Base-by-base conservation (phyloP, 2,888 invertebrate genomes). In the Scrobipalpa atriplicella region DNA sequence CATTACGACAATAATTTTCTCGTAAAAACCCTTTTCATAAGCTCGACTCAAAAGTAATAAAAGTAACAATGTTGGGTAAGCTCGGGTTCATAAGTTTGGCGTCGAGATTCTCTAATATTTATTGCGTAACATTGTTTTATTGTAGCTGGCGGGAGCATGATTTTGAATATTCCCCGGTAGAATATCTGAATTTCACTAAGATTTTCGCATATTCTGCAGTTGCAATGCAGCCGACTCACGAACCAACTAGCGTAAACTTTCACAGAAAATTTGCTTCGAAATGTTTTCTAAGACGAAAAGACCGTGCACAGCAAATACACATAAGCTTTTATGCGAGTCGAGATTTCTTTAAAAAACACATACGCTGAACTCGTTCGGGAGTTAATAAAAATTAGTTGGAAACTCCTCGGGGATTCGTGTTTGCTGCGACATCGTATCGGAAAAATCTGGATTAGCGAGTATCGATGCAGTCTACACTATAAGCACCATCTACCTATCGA, bases 221-320 rank as follows among this genome's bases (percentile, higher is more conserved):
- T 81, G 80, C 76, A 77, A 76, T 79, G 82, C 58, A 82, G 54
- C 82, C 81, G 82, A 85, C 83, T 86, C 81, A 76, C 61, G 74
- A 80, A 77, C 82, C 82, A 87, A 88, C 88, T 86, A 84, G 83
- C 84, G 83, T 84, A 82, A 87, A 87, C 81, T 88, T 86, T 74
- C 77, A 81, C 78, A 83, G 82, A 79, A 85, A 86, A 84, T 85
- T 86, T 84, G 75, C 82, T 82, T 79, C 72, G 74, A 82, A 87
- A 86, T 87, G 85, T 87, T 87, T 79, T 78, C 74, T 75, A 72
- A 80, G 78, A 79, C 72, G 82, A 81, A 81, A 84, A 81, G 76
- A 80, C 73, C 78, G 77, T 81, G 78, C 74, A 79, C 81, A 71
- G 82, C 75, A 83, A 86, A 85, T 83, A 83, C 38, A 58, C 58